Evolutionary conservation across 2,888 invertebrate species (phyloP).

Genomic region (Chymomyza caudatula): DNA sequence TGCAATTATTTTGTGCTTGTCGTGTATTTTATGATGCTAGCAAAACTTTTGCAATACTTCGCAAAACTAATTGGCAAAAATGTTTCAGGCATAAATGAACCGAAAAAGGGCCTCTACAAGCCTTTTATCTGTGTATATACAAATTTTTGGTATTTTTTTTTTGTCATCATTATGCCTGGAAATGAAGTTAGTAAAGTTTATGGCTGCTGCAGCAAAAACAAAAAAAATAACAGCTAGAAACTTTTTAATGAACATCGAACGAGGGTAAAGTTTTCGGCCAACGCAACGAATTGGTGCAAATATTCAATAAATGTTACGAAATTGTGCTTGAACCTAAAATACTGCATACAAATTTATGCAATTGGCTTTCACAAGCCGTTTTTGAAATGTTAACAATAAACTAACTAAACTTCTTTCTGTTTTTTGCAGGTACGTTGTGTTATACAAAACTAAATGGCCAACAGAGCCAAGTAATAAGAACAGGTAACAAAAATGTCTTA

Average conservation of each 20-base stretch:
- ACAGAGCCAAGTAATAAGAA: neutral
- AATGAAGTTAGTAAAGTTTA: slow-evolving; percentile 46
- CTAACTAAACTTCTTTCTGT: neutral
- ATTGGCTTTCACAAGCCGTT: neutral
- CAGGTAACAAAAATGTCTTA: slow-evolving; percentile 40
- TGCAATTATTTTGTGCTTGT: slow-evolving; percentile 47
- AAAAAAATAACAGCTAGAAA: slow-evolving; percentile 25
- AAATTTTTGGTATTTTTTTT: neutral
- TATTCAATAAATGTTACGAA: neutral
- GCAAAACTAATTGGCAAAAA: slow-evolving; percentile 24
- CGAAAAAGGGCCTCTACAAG: neutral
- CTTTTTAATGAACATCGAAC: slow-evolving; percentile 49
- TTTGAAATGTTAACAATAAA: neutral
- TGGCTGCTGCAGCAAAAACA: slow-evolving; percentile 18
- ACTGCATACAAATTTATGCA: neutral
- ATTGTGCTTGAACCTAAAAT: neutral
- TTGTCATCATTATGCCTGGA: slow-evolving; percentile 3
- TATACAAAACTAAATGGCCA: slow-evolving; percentile 9
- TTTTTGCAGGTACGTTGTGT: slow-evolving; percentile 59
- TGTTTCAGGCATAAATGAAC: slow-evolving; percentile 11
- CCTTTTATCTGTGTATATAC: neutral
- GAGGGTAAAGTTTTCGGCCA: slow-evolving; percentile 1
- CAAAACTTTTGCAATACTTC: slow-evolving; percentile 7
- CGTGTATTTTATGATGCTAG: slow-evolving; percentile 4
- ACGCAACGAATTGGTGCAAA: neutral